Conservation (phyloP, 2,888 invertebrate species). For the Habroteleia sp. region DNA sequence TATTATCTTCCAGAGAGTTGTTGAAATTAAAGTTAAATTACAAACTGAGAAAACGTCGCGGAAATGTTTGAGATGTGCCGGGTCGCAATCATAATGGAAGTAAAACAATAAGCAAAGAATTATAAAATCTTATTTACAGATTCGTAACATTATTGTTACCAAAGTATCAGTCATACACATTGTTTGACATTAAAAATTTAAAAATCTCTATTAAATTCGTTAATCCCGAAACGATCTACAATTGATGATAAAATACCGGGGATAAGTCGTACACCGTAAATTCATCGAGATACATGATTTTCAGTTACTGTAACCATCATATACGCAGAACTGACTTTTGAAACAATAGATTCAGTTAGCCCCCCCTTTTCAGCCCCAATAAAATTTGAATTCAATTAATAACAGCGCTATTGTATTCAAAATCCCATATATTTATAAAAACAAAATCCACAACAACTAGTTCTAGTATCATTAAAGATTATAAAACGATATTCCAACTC, state of each 20-base stretch:
- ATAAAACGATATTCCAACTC: not conserved
- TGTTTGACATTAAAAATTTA: constrained; percentile 13
- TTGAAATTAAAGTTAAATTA: no score
- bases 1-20: no score
- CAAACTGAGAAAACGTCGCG: no score
- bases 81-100: no score
- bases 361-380: not conserved
- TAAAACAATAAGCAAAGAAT: not conserved
- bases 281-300: not conserved
- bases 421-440: constrained; percentile 1
- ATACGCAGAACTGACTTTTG: not conserved
- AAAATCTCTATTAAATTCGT: constrained; percentile 30
- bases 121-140: not conserved
- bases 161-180: constrained; percentile 6
- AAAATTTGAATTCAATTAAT: constrained; percentile 21
- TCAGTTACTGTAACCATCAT: constrained; percentile 23
- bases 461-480: not conserved
- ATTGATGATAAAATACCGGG: not conserved
- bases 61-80: no score
- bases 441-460: constrained; percentile 8
- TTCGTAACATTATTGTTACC: constrained; percentile 6
- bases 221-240: constrained; percentile 2
- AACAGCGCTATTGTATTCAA: constrained; percentile 7
- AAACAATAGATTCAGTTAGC: not conserved
- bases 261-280: constrained; percentile 22